Conservation (phyloP, 2,113 vertebrate species). For the Ia io region DNA sequence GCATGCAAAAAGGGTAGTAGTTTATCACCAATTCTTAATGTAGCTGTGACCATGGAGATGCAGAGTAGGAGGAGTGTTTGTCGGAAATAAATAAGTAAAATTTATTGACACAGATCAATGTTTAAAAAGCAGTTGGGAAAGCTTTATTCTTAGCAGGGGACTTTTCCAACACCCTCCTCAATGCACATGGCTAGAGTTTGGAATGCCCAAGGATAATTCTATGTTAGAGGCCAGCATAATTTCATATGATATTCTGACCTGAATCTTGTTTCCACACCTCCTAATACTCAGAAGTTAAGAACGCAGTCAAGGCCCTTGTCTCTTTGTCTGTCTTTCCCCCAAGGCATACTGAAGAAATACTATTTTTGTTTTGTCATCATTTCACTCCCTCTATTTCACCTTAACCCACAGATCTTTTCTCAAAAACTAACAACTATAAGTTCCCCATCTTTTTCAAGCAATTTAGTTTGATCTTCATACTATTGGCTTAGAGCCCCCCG, state of each 20-base stretch:
- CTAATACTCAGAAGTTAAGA: neutral
- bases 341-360: neutral
- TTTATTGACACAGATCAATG: neutral
- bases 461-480: constrained; percentile 15
- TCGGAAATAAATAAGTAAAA: neutral
- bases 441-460: neutral
- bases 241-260: neutral
- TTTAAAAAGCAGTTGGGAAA: neutral
- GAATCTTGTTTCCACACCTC: neutral
- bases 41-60: neutral
- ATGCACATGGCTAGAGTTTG: neutral
- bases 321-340: neutral
- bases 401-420: neutral
- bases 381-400: neutral
- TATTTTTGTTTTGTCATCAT: neutral
- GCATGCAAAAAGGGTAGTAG: neutral
- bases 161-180: neutral
- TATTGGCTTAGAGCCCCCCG: neutral
- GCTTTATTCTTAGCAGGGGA: neutral
- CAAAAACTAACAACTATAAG: neutral
- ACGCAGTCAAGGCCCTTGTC: neutral
- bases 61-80: neutral
- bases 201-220: neutral
- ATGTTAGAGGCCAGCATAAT: neutral
- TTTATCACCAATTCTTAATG: neutral